These are phyloP conservation scores for Ceramica pisi DNA, from an alignment of 2,888 invertebrate species.

Conservation along the genomic window DNA sequence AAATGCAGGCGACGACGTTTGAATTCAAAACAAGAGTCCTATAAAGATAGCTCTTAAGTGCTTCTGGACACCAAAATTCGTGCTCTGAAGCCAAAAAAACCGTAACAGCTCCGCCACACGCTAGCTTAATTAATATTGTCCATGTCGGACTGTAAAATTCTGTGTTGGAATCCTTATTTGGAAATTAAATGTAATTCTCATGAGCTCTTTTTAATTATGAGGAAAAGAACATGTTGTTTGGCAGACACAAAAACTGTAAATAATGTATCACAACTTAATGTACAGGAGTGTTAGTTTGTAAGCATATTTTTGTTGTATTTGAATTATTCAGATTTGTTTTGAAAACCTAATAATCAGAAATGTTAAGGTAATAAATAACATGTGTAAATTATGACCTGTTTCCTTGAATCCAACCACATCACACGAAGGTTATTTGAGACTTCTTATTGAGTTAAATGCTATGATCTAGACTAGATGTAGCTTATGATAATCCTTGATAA, in stretches of 20 bases:
- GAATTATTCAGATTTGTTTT: neutral
- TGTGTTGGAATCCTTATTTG: neutral
- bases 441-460: too few relatives aligned
- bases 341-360: too few relatives aligned
- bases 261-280: neutral
- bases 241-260: neutral
- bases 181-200: neutral
- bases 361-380: too few relatives aligned
- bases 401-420: too few relatives aligned
- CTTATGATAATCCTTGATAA: too few relatives aligned
- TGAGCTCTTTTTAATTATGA: constrained; percentile 1
- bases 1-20: neutral
- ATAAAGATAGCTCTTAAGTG: neutral
- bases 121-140: neutral
- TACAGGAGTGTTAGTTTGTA: too few relatives aligned
- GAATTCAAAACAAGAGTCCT: constrained; percentile 3
- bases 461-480: too few relatives aligned
- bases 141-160: neutral
- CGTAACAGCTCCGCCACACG: neutral
- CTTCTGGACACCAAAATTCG: neutral
- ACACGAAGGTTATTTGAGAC: too few relatives aligned
- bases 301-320: neutral
- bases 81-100: neutral
- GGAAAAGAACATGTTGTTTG: neutral
- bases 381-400: too few relatives aligned